Evolutionary conservation across 2,797 vertebrate genomes (phyloP), one percentile per base, ranked within the genome.

Genomic region (Choloepus didactylus): DNA sequence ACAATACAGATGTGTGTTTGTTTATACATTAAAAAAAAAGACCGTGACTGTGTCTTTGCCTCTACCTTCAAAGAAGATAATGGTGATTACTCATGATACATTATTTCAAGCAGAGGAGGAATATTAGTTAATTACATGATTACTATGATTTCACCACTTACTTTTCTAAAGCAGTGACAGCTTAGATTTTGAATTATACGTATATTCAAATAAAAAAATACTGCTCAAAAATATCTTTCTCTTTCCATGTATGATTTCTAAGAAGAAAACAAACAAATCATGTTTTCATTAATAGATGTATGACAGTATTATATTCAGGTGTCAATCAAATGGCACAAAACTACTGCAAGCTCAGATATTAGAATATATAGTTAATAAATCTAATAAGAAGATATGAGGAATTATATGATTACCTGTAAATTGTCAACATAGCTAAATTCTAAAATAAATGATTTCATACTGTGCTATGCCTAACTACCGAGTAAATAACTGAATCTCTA

Each of bases 121-220:
- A 67, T 91, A 91, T 80, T 79, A 69, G 82, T 72, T 94, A 94
- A 73, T 88, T 94, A 93, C 46, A 60, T 77, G 95, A 94, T 94
- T 88, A 85, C 59, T 19, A 14, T 87, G n/a, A 90, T 93, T 96
- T 87, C 29, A 76, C 9, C 27, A 62, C 41, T 91, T 73, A 59
- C 18, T 95, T 93, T 92, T 93, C 73, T 82, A 59, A 85, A 89
- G 41, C 15, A 56, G 46, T 84, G 54, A 88, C 46, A 91, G 38
- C n/a, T 83, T 91, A 60, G 38, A 83, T 44, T 93, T 87, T 96
- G 59, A 93, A 87, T 77, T 95, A 29, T 73, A 56, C 27, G 72
- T 83, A 64, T 81, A 90, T 90, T 95, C 67, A 87, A 91, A 84
- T 77, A 96, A 92, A 72, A 94, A 96, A 96, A 89, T 84, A 77